A percentile compares a stretch with the other conserved stretches of the same genome.
phyloP scores from a whole-genome alignment of 2,888 invertebrate genomes.

The Lycophotia porphyrea region DNA sequence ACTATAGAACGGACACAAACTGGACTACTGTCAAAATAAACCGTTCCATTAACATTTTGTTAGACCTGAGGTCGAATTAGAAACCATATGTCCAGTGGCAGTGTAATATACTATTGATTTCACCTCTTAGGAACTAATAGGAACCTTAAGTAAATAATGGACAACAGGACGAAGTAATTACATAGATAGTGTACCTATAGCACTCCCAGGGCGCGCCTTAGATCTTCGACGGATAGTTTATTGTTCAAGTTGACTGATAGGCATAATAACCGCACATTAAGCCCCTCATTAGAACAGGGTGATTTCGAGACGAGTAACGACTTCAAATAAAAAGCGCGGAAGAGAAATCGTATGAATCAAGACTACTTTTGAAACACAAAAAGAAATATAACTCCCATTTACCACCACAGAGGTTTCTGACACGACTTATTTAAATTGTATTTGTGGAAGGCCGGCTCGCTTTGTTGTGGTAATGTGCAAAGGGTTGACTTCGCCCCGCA shows the following conservation, averaged over 20 bases:
- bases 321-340: slow-evolving; percentile 32
- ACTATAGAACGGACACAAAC: too few species aligned
- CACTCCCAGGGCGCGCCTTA: slow-evolving; percentile 17
- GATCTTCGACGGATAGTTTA: slow-evolving; percentile 46
- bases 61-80: neutral
- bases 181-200: neutral
- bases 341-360: slow-evolving; percentile 36
- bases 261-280: slow-evolving; percentile 64
- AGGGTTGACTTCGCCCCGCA: slow-evolving; percentile 31
- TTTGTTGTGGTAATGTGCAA: slow-evolving; percentile 51
- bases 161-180: slow-evolving; percentile 19
- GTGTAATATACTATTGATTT: neutral
- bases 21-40: neutral
- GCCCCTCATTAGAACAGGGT: slow-evolving; percentile 55
- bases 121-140: neutral
- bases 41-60: too few species aligned
- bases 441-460: slow-evolving; percentile 52
- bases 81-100: neutral
- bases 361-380: slow-evolving; percentile 40
- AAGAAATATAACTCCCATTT: slow-evolving; percentile 52
- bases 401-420: slow-evolving; percentile 44
- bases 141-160: slow-evolving; percentile 4
- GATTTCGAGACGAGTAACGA: slow-evolving; percentile 32
- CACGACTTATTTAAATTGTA: slow-evolving; percentile 54
- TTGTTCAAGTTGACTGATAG: slow-evolving; percentile 65